Evolutionary conservation across 2,113 vertebrate species (phyloP).

Genomic region (Greenwoodochromis staneri): DNA sequence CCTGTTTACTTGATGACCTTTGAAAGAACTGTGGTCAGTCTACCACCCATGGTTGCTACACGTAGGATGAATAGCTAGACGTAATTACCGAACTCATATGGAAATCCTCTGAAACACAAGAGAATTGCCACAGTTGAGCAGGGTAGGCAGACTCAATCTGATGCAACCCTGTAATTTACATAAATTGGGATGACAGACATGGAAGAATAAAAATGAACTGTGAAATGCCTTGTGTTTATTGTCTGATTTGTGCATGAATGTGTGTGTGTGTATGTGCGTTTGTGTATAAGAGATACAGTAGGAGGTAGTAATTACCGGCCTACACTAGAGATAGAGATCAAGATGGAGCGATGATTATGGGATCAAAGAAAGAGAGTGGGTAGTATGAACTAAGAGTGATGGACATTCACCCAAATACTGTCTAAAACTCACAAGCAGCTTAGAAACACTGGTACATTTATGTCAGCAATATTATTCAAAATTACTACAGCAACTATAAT

Average conservation of each 20-base stretch:
- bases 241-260: background rate
- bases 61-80: conserved; percentile 4
- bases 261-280: background rate
- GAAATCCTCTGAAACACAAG: conserved; percentile 43
- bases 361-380: background rate
- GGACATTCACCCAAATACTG: background rate
- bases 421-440: background rate
- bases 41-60: conserved; percentile 35
- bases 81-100: conserved; percentile 36
- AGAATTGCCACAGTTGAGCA: conserved; percentile 6
- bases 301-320: conserved; percentile 36
- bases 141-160: conserved; percentile 39
- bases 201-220: conserved; percentile 19
- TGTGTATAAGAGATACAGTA: background rate
- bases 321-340: conserved; percentile 1
- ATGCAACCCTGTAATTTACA: conserved; percentile 51
- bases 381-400: background rate
- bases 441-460: background rate
- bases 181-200: conserved; percentile 24
- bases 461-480: background rate
- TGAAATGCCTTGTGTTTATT: background rate
- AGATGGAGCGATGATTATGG: conserved; percentile 9
- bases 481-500: background rate
- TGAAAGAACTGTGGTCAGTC: conserved; percentile 25
- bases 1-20: conserved; percentile 58